Evolutionary conservation across 2,797 vertebrate species (phyloP).

Genomic region (Myiotriccus ornatus): DNA sequence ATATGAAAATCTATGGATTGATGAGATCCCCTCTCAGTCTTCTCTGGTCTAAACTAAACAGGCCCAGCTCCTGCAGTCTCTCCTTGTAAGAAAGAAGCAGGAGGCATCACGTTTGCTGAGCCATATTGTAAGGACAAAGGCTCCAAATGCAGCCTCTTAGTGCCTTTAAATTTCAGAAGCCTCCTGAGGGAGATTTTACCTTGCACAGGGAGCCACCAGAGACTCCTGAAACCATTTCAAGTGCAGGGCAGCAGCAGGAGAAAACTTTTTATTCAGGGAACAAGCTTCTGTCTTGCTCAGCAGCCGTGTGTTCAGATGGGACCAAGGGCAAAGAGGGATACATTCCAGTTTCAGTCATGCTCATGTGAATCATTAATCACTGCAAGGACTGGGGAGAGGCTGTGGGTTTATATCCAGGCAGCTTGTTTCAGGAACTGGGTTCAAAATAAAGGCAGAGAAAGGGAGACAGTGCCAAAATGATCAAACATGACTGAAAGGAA

Average conservation of each 20-base stretch:
- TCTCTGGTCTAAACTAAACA: background rate
- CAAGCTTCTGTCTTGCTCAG: background rate
- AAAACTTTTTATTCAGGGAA: background rate
- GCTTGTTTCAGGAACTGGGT: background rate
- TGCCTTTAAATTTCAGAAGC: background rate
- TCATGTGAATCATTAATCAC: slow-evolving; percentile 51
- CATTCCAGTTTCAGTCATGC: slow-evolving; percentile 26
- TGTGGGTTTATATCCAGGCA: background rate
- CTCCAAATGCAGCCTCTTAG: background rate
- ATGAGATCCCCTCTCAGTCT: background rate
- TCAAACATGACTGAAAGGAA: background rate
- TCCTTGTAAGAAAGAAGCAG: background rate
- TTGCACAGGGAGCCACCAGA: background rate
- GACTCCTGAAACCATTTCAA: background rate
- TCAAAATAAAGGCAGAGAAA: background rate
- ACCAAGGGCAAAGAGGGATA: slow-evolving; percentile 14
- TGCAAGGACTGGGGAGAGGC: background rate
- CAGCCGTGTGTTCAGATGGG: background rate
- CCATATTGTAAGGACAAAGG: background rate
- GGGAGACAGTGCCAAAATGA: background rate
- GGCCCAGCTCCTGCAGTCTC: background rate
- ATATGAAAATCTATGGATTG: background rate
- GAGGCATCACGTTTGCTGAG: background rate
- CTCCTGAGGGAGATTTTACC: background rate
- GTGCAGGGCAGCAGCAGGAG: background rate